These are phyloP conservation scores for Chamaetylas fuelleborni DNA, from an alignment of 2,113 vertebrate genomes.

Conservation along the genomic window DNA sequence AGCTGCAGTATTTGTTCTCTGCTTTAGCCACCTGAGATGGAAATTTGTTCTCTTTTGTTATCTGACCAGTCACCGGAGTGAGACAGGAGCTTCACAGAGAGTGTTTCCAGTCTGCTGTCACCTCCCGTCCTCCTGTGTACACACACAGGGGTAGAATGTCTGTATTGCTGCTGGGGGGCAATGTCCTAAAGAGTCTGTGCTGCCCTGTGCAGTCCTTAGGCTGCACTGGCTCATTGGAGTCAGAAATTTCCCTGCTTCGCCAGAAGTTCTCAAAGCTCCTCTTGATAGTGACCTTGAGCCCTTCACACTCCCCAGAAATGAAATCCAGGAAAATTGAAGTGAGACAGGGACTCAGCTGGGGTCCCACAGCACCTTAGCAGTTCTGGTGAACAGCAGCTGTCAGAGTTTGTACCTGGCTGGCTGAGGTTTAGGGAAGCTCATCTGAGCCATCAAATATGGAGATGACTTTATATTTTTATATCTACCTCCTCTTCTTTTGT, in stretches of 20 bases:
- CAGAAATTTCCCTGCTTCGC: background rate
- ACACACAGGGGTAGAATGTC: background rate
- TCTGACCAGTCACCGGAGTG: background rate
- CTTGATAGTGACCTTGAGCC: background rate
- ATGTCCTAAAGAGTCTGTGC: background rate
- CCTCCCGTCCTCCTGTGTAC: accelerated
- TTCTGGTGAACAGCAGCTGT: background rate
- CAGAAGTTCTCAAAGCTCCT: background rate
- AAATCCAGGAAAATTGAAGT: background rate
- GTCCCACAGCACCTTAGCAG: background rate
- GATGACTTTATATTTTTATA: background rate
- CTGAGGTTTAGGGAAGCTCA: background rate
- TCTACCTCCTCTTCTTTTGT: background rate
- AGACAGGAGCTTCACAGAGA: background rate
- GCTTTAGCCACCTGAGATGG: background rate
- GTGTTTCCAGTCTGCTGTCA: background rate
- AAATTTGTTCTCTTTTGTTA: background rate
- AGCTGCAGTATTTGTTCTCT: background rate
- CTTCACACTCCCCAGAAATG: background rate
- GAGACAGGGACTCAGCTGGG: background rate
- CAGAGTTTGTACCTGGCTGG: background rate
- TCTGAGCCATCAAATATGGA: background rate
- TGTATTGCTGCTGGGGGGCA: background rate
- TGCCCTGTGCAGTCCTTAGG: background rate
- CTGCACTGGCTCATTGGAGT: background rate